Evolutionary conservation across 2,888 invertebrate genomes (phyloP), one percentile per base, ranked within the genome.

Genomic region (Frankliniella intonsa): DNA sequence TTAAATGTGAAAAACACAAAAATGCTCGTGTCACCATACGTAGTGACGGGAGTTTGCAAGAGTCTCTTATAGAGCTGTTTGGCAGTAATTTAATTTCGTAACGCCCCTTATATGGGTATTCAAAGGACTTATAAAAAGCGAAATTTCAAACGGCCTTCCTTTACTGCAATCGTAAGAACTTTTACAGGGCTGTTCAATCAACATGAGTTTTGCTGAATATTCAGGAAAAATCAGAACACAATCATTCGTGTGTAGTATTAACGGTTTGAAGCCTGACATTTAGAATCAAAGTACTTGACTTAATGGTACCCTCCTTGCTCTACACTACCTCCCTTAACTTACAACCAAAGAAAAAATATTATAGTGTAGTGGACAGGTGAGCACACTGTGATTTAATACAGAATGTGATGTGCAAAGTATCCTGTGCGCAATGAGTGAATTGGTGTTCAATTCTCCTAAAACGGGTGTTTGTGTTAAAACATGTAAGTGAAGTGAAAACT

Each of bases 381-480:
- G 69, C 69, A 76, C 69, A 76, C 10, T 76, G 69, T 76, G 69
- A 76, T 76, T 69, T 76, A 76, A 25, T 55, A 55, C 14, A 55
- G 19, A 55, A 19, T 55, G 55, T 19, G 55, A 19, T 55, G 55
- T 55, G 55, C 11, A 19, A 2, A 38, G 38, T 38, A 38, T 38
- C 38, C 38, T 38, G 38, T 38, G 5, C 19, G 55, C 14, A 55
- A 3, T 12, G 69, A 76, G 69, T 76, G 69, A 76, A 25, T 76
- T 76, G 0, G 25, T 76, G 69, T 76, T 25, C 55, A 55, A 55
- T 55, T 55, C 55, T 14, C 38, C 38, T 55, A 11, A 76, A 76
- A 76, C 69, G 69, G 69, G 69, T 76, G 69, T 76, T 76, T 76
- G 11, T 76, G 69, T 76, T 25, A 76, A 76, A 25, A 76, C 22